Evolutionary conservation across 53 echinoderm and acorn worm species (phyloP).

Genomic region (Paracentrotus lividus): DNA sequence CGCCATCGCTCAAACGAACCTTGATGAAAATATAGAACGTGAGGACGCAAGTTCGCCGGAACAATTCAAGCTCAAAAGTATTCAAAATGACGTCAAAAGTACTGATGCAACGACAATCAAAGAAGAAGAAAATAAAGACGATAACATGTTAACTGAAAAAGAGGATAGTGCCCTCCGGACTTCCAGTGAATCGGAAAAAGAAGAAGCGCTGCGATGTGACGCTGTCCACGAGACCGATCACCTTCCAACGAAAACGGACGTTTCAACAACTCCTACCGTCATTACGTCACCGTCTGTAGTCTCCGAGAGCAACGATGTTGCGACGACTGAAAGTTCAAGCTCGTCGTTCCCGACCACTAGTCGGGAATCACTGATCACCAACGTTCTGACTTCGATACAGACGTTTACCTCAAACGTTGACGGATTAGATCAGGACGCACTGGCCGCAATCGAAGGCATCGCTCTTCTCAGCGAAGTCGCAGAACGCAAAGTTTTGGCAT

Average conservation of each 20-base stretch:
- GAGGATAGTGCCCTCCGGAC: background rate
- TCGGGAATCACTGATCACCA: constrained; percentile 88
- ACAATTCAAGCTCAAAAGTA: constrained; percentile 32
- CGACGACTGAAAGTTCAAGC: background rate
- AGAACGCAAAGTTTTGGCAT: constrained; percentile 84
- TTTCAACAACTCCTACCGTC: background rate
- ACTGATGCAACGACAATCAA: constrained; percentile 20
- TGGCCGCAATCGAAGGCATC: constrained; percentile 96
- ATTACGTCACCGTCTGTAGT: background rate
- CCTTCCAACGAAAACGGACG: background rate
- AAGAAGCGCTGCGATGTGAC: background rate
- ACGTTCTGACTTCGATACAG: constrained; percentile 89
- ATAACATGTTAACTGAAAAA: background rate
- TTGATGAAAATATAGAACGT: background rate
- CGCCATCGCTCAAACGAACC: constrained; percentile 24
- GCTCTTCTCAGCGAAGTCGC: constrained; percentile 96
- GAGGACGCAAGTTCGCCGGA: background rate
- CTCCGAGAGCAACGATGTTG: background rate
- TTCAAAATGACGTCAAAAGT: constrained; percentile 38
- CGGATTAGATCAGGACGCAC: constrained; percentile 88
- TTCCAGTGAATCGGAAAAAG: constrained; percentile 12
- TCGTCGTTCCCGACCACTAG: constrained; percentile 53
- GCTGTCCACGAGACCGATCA: background rate
- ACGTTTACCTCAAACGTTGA: constrained; percentile 88
- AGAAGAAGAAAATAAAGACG: constrained; percentile 36